Conservation (phyloP, 2,888 invertebrate genomes). For the Amiota minor region DNA sequence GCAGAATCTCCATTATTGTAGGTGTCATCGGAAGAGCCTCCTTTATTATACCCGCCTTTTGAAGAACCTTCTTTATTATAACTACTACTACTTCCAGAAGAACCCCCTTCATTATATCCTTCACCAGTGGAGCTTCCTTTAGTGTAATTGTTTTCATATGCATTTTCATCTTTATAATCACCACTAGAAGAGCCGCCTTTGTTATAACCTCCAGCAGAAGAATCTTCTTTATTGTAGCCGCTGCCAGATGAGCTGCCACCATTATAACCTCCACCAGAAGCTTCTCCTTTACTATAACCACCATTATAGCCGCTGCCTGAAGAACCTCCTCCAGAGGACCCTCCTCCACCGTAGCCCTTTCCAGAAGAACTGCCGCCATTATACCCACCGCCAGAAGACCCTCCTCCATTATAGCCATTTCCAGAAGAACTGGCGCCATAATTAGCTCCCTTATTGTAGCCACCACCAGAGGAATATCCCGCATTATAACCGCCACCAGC, state of each 20-base stretch:
- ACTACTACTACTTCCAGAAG: neutral
- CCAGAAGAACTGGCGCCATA: neutral
- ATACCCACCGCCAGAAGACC: neutral
- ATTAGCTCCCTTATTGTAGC: neutral
- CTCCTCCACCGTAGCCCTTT: neutral
- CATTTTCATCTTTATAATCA: neutral
- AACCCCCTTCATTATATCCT: neutral
- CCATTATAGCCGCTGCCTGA: neutral
- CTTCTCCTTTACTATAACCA: neutral
- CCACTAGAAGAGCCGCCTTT: neutral
- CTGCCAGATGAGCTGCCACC: neutral
- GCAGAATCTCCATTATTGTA: neutral
- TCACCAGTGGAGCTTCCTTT: constrained; percentile 32
- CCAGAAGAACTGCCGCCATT: neutral
- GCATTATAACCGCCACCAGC: neutral
- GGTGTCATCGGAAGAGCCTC: constrained; percentile 4
- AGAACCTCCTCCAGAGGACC: neutral
- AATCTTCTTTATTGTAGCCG: neutral
- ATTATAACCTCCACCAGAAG: neutral
- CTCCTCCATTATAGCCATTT: neutral
- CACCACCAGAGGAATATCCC: constrained; percentile 12
- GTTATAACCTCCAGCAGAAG: neutral
- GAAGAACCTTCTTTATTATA: neutral
- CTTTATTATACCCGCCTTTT: neutral
- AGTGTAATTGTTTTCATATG: constrained; percentile 32